phyloP scores from a whole-genome alignment of 2,113 vertebrate species.

The Heterochromis multidens region DNA sequence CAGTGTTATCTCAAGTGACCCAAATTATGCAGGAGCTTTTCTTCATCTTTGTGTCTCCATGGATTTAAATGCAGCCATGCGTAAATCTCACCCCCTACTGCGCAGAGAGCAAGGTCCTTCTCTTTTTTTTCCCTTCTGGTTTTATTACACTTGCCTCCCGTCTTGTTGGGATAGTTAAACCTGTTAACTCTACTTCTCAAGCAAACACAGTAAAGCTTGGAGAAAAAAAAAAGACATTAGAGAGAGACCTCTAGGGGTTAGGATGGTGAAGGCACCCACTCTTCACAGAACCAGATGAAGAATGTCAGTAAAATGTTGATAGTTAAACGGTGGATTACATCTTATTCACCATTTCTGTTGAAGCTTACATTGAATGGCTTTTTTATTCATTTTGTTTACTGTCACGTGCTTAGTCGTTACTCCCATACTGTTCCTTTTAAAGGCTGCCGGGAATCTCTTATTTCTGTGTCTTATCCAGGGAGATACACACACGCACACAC shows the following conservation, averaged over 20 bases:
- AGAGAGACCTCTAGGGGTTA: constrained; percentile 58
- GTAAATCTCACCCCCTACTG: constrained; percentile 54
- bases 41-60: constrained; percentile 4
- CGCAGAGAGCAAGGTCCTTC: constrained; percentile 28
- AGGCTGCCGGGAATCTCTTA: constrained; percentile 39
- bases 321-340: background rate
- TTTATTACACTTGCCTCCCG: constrained; percentile 19
- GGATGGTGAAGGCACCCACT: constrained; percentile 7
- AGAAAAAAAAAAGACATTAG: background rate
- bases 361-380: background rate
- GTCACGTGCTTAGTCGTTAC: background rate
- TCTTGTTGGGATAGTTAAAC: constrained; percentile 38
- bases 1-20: background rate
- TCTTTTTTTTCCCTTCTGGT: background rate
- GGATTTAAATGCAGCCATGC: constrained; percentile 44
- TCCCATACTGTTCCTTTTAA: constrained; percentile 38
- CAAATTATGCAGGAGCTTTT: constrained; percentile 3
- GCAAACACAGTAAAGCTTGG: background rate
- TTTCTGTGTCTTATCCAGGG: constrained; percentile 14
- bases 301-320: background rate
- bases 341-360: background rate
- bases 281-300: background rate
- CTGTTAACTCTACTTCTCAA: constrained; percentile 33
- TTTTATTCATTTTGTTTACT: constrained; percentile 15
- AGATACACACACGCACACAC: background rate